These are phyloP conservation scores for Pachyseris speciosa DNA, from an alignment of 64 coral and sea anemone genomes.

Conservation along the genomic window DNA sequence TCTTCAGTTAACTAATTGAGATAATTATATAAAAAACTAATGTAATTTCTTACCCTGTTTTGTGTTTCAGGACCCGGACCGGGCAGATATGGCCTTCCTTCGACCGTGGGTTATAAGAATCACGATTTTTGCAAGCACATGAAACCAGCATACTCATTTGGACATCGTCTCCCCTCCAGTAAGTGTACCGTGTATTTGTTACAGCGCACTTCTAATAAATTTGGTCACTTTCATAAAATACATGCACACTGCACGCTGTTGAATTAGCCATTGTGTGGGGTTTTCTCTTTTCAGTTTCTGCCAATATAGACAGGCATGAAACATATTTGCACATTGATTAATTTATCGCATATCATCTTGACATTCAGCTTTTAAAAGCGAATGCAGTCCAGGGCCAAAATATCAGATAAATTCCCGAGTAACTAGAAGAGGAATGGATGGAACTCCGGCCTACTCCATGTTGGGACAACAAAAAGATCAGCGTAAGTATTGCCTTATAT, in stretches of 20 bases:
- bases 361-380: slow-evolving; percentile 87
- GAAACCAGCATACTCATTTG: slow-evolving; percentile 87
- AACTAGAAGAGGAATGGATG: slow-evolving; percentile 83
- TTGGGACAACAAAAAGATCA: slow-evolving; percentile 86
- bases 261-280: too few species aligned
- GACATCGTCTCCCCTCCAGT: slow-evolving; percentile 80
- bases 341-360: not conserved
- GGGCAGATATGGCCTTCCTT: slow-evolving; percentile 86
- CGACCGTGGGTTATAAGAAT: slow-evolving; percentile 64
- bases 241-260: too few species aligned
- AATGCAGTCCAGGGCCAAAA: slow-evolving; percentile 94
- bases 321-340: not conserved
- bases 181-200: slow-evolving; percentile 32
- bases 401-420: slow-evolving; percentile 85
- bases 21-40: not conserved
- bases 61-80: slow-evolving; percentile 83
- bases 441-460: slow-evolving; percentile 88
- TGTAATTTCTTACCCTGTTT: not conserved
- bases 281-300: not conserved
- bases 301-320: not conserved
- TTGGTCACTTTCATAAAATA: too few species aligned
- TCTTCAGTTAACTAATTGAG: not conserved
- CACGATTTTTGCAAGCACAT: slow-evolving; percentile 83
- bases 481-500: slow-evolving; percentile 61
- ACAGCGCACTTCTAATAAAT: not conserved